These are phyloP conservation scores for Pedicia rivosa DNA, from an alignment of 2,888 invertebrate genomes.

Conservation along the genomic window DNA sequence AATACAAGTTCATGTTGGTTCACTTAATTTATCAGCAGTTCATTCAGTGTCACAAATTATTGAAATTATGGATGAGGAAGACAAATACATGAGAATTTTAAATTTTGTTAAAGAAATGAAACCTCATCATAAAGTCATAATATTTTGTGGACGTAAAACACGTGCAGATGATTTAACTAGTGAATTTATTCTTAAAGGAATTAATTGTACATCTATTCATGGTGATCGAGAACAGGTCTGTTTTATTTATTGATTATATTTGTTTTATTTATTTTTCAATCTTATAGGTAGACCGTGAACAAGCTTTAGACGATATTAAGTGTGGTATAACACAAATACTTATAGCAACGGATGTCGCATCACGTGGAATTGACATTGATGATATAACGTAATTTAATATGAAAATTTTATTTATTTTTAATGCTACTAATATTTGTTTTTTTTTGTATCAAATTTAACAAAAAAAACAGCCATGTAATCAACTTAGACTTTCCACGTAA, in stretches of 20 bases:
- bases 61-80: slow-evolving; percentile 50
- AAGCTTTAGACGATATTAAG: slow-evolving; percentile 71
- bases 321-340: slow-evolving; percentile 64
- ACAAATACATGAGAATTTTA: slow-evolving; percentile 46
- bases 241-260: background rate
- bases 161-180: slow-evolving; percentile 70
- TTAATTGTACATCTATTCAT: slow-evolving; percentile 67
- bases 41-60: slow-evolving; percentile 74
- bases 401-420: slow-evolving; percentile 15
- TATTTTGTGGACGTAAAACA: slow-evolving; percentile 79
- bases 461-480: slow-evolving; percentile 51
- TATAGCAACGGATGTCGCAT: slow-evolving; percentile 90
- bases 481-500: slow-evolving; percentile 89
- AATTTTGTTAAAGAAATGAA: slow-evolving; percentile 55
- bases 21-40: slow-evolving; percentile 74
- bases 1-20: slow-evolving; percentile 78
- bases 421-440: background rate
- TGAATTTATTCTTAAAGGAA: slow-evolving; percentile 53
- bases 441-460: no score
- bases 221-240: slow-evolving; percentile 65
- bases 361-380: slow-evolving; percentile 83
- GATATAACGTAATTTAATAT: slow-evolving; percentile 47
- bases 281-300: slow-evolving; percentile 46
- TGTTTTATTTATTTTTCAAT: background rate
- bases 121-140: slow-evolving; percentile 66